Evolutionary conservation across 2,888 invertebrate genomes (phyloP).

Genomic region (Clusia tigrina): DNA sequence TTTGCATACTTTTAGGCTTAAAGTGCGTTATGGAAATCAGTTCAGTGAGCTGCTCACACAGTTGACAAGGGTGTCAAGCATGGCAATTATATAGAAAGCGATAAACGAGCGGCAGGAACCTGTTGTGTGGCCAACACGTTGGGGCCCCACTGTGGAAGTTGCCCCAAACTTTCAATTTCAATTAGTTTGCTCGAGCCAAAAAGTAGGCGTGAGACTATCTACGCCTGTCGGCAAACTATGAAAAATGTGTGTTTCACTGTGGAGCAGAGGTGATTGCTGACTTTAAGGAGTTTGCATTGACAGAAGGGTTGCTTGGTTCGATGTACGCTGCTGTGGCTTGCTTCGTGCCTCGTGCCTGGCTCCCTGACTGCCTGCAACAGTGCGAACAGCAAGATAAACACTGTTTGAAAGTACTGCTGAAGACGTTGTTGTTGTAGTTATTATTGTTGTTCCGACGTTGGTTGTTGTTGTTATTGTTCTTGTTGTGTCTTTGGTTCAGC

Average conservation of each 20-base stretch:
- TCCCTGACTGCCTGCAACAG: background rate
- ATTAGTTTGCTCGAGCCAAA: slow-evolving; percentile 41
- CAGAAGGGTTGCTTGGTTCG: slow-evolving; percentile 16
- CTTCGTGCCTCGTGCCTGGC: too few relatives aligned
- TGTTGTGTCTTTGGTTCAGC: background rate
- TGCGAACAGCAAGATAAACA: background rate
- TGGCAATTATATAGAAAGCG: slow-evolving; percentile 48
- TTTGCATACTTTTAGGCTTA: slow-evolving; percentile 42
- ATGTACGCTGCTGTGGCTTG: too few relatives aligned
- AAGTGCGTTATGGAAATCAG: slow-evolving; percentile 37
- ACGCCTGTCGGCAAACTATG: slow-evolving; percentile 41
- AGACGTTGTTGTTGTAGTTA: too few relatives aligned
- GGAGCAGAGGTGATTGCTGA: slow-evolving; percentile 24
- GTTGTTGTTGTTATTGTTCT: too few relatives aligned
- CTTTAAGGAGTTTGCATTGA: slow-evolving; percentile 29
- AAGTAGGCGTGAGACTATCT: slow-evolving; percentile 53
- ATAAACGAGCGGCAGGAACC: slow-evolving; percentile 15
- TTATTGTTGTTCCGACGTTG: too few relatives aligned
- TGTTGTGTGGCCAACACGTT: slow-evolving; percentile 28
- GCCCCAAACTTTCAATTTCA: slow-evolving; percentile 50
- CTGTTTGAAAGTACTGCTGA: slow-evolving; percentile 5
- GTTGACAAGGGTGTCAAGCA: slow-evolving; percentile 51
- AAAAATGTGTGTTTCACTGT: slow-evolving; percentile 36
- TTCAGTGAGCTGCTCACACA: slow-evolving; percentile 24
- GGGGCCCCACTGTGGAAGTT: too few relatives aligned